Evolutionary conservation across 1,140 invertebrate species (phyloP), one percentile per base, ranked within the genome.

Genomic region (Gonioctena quinquepunctata): DNA sequence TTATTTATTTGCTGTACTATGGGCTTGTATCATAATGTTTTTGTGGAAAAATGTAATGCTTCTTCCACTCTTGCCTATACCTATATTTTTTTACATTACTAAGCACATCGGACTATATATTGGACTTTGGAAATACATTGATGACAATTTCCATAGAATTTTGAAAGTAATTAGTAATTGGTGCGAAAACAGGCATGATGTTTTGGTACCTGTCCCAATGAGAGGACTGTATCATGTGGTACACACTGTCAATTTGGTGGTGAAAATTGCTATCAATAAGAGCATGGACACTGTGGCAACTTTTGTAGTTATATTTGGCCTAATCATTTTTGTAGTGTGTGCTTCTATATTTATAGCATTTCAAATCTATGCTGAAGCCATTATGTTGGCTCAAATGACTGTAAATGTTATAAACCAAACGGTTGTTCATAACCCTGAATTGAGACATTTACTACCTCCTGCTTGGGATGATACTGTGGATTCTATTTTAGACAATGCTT

Each of bases 351-450:
- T 89, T 75, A 86, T 88, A 63, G 85, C 83, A 70, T 83, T 88
- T 73, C 87, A 88, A 93, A 90, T 98, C 66, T 98, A 99, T 82
- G 93, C 93, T 13, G 97, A 99, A 87, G 95, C 94, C 19, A 93
- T 98, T 80, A 94, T 97, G 78, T 87, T 99, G 23, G 89, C 98
- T 19, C 92, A 95, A 83, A 87, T 98, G 49, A 92, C 91, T 22
- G 92, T 94, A 60, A 95, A 95, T 83, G 87, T 98, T 11, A 88
- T 98, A 8, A 98, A 98, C 85, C 90, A 91, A 74, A 96, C 95
- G 8, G 88, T 96, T 21, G 92, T 94, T 8, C 90, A 94, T 82
- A 93, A 97, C 85, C 93, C 94, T 23, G 95, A 97, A 79, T 86
- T 94, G 64, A 87, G 92, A 65, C 88, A 90, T 62, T 86, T 92